Base-by-base conservation (phyloP, 2,113 vertebrate species). In the Dascyllus trimaculatus region DNA sequence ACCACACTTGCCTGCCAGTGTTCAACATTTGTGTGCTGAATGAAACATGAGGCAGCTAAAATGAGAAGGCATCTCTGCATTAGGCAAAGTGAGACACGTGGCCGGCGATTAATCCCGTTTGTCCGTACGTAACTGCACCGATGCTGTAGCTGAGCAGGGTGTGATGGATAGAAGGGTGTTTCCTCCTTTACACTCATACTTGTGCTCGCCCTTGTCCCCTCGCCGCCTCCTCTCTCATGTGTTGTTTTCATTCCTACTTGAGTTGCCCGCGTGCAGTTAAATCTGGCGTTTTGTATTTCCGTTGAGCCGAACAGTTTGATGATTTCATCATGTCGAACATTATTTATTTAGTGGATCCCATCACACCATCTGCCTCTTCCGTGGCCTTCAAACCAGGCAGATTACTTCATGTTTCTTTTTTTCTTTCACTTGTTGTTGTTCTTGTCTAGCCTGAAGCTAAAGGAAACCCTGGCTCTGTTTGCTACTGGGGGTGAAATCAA, bases 71-170 rank as follows among this genome's bases (percentile, higher is more conserved):
- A 48, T 75, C 62, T 52, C 60, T 49, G 43, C 54, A 69, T 71
- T 25, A 62, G 78, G 51, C 51, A 62, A 63, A 52, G 53, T 56
- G 65, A 80, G 75, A 86, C 71, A 84, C 71, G 66, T 81, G 78
- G 82, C 88, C 71, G 81, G 61, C 79, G 81, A 78, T 89, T 38
- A 66, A 40, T 74, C 66, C 35, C 52, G 64, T 68, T 79, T 49
- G 25, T 73, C 51, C 59, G 11, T 5, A 0, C 40, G 48, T 69
- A 74, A 64, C 3, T 22, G 54, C 53, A 35, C 25, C 25, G 25
- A 48, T 10, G 58, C 52, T 11, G 22, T 26, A 70, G 53, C n/a
- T 13, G 18, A 4, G 32, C 24, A 26, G 18, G 38, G 5, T 62
- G 60, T 35, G 24, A 35, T 29, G 65, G 11, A 18, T 19, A 29